Percentiles rank a stretch among this genome's conserved stretches.
Conservation (phyloP, 2,113 vertebrate genomes). For the Tretioscincus oriximinensis region DNA sequence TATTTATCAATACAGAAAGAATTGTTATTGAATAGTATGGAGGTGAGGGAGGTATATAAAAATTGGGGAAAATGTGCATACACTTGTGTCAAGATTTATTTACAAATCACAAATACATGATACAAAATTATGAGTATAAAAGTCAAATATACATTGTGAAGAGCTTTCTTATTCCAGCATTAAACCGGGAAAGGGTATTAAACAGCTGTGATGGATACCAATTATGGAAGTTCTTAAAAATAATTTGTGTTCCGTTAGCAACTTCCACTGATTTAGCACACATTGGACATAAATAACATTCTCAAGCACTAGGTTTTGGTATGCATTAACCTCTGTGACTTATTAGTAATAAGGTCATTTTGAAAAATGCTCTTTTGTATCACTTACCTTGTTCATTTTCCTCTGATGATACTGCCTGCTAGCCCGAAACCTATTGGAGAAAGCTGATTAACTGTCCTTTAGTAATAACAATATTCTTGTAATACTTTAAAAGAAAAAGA, state of each 20-base stretch:
- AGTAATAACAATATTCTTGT: neutral
- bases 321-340: neutral
- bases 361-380: slow-evolving; percentile 13
- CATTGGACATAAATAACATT: neutral
- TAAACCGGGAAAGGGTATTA: neutral
- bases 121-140: no score
- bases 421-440: neutral
- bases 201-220: slow-evolving; percentile 1
- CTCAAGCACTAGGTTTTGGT: neutral
- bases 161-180: slow-evolving; percentile 9
- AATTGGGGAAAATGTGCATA: no score
- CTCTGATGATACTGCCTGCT: neutral
- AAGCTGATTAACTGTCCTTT: slow-evolving; percentile 9
- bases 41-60: no score
- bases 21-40: no score
- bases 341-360: neutral
- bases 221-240: neutral
- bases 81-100: no score
- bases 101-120: no score
- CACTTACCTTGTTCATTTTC: neutral
- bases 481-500: slow-evolving; percentile 3
- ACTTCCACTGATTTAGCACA: slow-evolving; percentile 11
- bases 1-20: no score
- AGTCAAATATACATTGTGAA: neutral
- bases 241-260: neutral